Evolutionary conservation across 2,888 invertebrate species (phyloP), one percentile per base, ranked within the genome.

Genomic region (Sycophila texana): DNA sequence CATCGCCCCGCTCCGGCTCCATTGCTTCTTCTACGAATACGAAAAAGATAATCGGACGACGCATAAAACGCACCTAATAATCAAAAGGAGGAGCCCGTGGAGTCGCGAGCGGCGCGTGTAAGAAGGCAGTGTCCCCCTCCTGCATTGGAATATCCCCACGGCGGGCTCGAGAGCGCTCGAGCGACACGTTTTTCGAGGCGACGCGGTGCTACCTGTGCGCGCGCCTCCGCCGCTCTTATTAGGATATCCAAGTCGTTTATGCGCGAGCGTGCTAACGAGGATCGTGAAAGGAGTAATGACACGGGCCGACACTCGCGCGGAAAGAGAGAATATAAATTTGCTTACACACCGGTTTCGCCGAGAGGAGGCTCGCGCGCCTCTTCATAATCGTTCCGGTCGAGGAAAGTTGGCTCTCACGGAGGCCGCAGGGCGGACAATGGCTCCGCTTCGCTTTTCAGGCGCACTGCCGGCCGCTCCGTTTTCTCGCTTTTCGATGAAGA

Each of bases 251-350:
- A 81, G 84, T 81, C 82, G 83, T 83, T 83, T 83, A 83, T 81
- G 82, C 83, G 82, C 81, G 82, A 82, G 77, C 78, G 83, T 81
- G 84, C 85, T 88, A 88, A 88, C 87, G 87, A 88, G 87, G 82
- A 86, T 86, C 87, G 84, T 86, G 87, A 88, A 88, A 87, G 86
- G 86, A 86, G 87, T 88, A 88, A 88, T 87, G 88, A 88, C 87
- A 88, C 84, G 85, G 85, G 85, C 85, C 85, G 86, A 87, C 87
- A 63, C 14, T 51, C 20, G 47, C 18, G 18, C 22, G 53, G 47
- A 55, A 22, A 18, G 22, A 79, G 81, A 79, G 81, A 83, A 83
- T 84, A 87, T 88, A 87, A 87, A 88, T 88, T 88, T 88, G 84
- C 87, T 87, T 87, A 86, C 82, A 82, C 83, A 84, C 86, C 85